These are phyloP conservation scores for Caerostris extrusa DNA, from an alignment of 1,140 invertebrate species.

Conservation along the genomic window DNA sequence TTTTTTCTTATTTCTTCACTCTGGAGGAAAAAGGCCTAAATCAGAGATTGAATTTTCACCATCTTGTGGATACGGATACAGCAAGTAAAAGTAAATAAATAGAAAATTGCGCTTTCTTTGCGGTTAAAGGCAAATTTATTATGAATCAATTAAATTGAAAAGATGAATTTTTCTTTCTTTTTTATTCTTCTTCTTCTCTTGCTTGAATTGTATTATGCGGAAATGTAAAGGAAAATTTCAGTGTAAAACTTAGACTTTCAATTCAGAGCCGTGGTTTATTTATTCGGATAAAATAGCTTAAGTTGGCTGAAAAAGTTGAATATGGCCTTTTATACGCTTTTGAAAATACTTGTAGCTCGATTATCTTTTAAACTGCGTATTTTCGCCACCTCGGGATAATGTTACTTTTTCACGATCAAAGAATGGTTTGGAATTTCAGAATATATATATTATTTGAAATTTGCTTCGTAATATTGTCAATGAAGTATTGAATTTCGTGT, in stretches of 20 bases:
- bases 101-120: not conserved
- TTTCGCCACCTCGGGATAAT: no score
- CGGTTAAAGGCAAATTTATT: constrained; percentile 33
- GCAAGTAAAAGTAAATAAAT: not conserved
- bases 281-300: constrained; percentile 1
- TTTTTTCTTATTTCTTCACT: constrained; percentile 22
- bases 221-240: constrained; percentile 14
- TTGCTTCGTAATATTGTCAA: no score
- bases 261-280: not conserved
- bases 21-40: constrained; percentile 10
- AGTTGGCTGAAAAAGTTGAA: not conserved
- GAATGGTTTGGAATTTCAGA: no score
- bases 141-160: not conserved
- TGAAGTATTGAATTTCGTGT: no score
- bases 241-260: not conserved
- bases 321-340: not conserved
- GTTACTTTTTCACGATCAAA: no score
- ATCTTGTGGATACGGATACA: not conserved
- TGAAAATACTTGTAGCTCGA: not conserved
- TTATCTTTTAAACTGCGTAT: not conserved
- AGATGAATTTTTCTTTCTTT: constrained; percentile 12
- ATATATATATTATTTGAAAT: no score
- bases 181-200: no score
- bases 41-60: constrained; percentile 56
- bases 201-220: constrained; percentile 20